Evolutionary conservation across 2,797 vertebrate genomes (phyloP), one percentile per base, ranked within the genome.

Genomic region (Cynopterus sphinx): DNA sequence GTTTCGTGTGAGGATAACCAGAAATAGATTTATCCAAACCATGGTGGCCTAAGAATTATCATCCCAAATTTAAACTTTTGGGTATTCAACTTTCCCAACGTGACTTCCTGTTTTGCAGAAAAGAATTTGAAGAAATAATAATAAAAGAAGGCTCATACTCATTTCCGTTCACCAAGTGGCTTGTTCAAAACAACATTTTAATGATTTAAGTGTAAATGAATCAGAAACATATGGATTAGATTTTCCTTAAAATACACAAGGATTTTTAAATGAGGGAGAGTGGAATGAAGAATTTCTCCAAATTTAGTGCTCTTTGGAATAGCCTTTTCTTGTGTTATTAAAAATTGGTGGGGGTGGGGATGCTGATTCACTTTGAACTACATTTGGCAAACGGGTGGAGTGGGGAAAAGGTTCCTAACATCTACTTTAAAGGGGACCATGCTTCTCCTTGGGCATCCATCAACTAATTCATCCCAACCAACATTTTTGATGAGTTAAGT

Each of bases 191-290:
- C 96, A 97, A 97, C 96, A 96, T 89, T 96, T 96, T 97, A 97
- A 97, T 96, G 95, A 96, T 93, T 98, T 97, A 96, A 98, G 96
- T 97, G 95, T 97, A 97, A 97, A 97, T 97, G 96, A 97, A 97
- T 96, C 97, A 98, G 90, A 95, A 96, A 79, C 97, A 97, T 96
- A 97, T 97, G 97, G 96, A 93, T 97, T 96, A 95, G 88, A 97
- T 97, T 97, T 97, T 96, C 87, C 96, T 91, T 94, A 95, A 96
- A 97, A 96, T 96, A 92, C 96, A 90, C 97, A 96, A 87, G 79
- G 84, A 96, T 87, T 97, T 97, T 95, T 95, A 97, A 97, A 97
- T 59, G 87, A 96, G 22, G n/a, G 86, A 93, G 83, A 95, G 49
- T 82, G 74, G 95, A 96, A 97, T 97, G 79, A 96, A 97, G 96